Evolutionary conservation across 2,113 vertebrate species (phyloP), one percentile per base, ranked within the genome.

Genomic region (Toxotes jaculatrix): DNA sequence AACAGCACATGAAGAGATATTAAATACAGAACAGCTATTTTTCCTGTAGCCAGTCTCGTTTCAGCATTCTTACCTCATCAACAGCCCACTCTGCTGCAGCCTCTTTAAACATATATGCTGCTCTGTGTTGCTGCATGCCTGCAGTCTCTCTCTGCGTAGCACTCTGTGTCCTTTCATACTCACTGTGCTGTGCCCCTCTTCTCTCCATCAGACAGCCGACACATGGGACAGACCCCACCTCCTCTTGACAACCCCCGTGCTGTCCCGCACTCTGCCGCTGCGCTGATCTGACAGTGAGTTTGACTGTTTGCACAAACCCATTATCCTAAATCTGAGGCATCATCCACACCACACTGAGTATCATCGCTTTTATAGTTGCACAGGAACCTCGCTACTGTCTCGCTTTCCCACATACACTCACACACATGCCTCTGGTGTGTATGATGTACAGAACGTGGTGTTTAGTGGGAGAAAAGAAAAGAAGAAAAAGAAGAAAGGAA

Each of bases 191-290:
- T 88, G 84, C 92, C 80, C 76, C 87, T 89, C 79, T 86, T 66
- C 88, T 90, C 78, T 88, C 86, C 88, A 89, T 88, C 91, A 81
- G 75, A 68, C 82, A 81, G 85, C 66, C 75, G 75, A 84, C 88
- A 91, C 87, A 93, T 57, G 80, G 91, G 91, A 92, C 88, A 89
- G 86, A 90, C 88, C 91, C 90, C 93, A 90, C 92, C 92, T 91
- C 91, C 79, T 76, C 43, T 57, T 81, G 62, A 88, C 84, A 84
- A 79, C 76, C 83, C 82, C 87, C 53, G 27, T 27, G 27, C 85
- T 64, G 69, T 82, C 77, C 82, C 65, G 56, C 86, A 73, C 70
- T 70, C 80, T 83, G 85, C 62, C 17, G n/a, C 75, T 79, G 77
- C 74, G 34, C 82, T 68, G 36, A 73, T 83, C 86, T 60, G 82